phyloP scores from a whole-genome alignment of 2,113 vertebrate genomes.

The Ancistrus triradiatus region DNA sequence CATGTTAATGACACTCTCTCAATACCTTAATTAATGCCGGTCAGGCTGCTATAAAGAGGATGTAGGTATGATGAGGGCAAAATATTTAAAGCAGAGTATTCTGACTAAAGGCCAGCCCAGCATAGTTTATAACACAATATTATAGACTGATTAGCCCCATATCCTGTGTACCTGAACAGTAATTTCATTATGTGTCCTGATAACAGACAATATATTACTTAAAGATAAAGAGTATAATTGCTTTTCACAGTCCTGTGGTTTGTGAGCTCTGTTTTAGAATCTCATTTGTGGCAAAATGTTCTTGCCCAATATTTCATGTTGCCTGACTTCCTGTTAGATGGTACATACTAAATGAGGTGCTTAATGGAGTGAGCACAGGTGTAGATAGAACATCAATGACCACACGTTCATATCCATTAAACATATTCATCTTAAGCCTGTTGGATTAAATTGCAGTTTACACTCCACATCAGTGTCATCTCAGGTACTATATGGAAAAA shows the following conservation, averaged over 20 bases:
- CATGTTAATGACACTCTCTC: slow-evolving; percentile 45
- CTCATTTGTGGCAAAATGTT: background rate
- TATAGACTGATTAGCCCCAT: background rate
- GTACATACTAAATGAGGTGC: background rate
- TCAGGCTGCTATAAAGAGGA: slow-evolving; percentile 35
- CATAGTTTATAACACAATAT: background rate
- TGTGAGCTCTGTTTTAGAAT: background rate
- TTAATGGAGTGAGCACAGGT: slow-evolving; percentile 5
- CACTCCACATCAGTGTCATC: slow-evolving; percentile 21
- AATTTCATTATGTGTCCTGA: background rate
- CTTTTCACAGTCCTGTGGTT: background rate
- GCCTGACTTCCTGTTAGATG: background rate
- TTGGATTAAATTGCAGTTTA: slow-evolving; percentile 34
- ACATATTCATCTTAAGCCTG: slow-evolving; percentile 14
- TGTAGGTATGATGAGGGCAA: slow-evolving; percentile 42
- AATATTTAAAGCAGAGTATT: background rate
- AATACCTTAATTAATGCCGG: slow-evolving; percentile 49
- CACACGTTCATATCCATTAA: slow-evolving; percentile 11
- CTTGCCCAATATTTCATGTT: background rate
- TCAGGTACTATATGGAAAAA: slow-evolving; percentile 4
- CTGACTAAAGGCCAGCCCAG: background rate
- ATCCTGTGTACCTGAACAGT: background rate
- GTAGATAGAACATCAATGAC: too few relatives aligned
- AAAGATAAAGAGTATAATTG: background rate
- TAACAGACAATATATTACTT: background rate